These are phyloP conservation scores for Glaucomys volans DNA, from an alignment of 2,113 vertebrate species.

Conservation along the genomic window DNA sequence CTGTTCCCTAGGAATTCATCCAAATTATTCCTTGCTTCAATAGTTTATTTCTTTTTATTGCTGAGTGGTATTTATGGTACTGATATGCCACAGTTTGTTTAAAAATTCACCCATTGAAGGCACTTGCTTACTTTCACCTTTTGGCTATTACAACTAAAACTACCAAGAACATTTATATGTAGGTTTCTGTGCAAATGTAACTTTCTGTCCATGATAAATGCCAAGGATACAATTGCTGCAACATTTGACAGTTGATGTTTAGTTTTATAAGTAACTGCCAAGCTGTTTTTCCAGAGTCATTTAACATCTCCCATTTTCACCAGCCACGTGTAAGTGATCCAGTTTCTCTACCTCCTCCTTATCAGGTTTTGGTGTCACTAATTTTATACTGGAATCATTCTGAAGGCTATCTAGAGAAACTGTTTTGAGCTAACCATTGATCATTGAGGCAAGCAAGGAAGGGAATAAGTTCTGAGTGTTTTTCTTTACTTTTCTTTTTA, in stretches of 20 bases:
- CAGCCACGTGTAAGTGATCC: background rate
- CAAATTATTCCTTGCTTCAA: background rate
- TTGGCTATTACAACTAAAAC: background rate
- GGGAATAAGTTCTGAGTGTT: background rate
- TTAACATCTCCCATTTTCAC: background rate
- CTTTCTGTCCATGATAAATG: background rate
- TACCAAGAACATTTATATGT: background rate
- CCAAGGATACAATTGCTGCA: background rate
- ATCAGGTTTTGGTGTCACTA: background rate
- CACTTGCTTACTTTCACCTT: background rate
- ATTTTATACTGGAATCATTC: background rate
- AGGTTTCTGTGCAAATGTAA: background rate
- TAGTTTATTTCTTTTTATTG: background rate
- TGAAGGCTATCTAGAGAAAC: background rate
- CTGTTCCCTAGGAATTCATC: background rate
- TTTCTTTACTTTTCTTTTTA: background rate
- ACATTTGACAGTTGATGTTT: background rate
- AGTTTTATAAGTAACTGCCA: no score
- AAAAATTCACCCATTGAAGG: background rate
- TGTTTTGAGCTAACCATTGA: background rate
- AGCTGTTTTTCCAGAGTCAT: background rate
- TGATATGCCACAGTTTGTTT: background rate
- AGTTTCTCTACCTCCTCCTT: background rate
- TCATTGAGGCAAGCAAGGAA: background rate
- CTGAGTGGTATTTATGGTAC: background rate